Evolutionary conservation across 2,888 invertebrate species (phyloP).

Genomic region (Mesochorus sp.): DNA sequence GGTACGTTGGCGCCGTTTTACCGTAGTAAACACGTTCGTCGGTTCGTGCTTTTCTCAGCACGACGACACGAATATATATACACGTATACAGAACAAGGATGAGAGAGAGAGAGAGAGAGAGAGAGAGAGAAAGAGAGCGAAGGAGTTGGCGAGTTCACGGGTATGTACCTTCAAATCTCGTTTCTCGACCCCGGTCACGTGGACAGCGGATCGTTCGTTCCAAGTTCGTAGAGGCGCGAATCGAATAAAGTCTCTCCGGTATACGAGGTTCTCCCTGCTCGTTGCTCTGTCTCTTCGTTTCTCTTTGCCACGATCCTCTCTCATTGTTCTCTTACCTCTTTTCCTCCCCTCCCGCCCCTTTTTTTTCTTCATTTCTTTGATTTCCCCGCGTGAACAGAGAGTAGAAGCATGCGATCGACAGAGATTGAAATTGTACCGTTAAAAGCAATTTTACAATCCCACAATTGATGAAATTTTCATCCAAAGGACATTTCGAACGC

Average conservation of each 20-base stretch:
- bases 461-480: slow-evolving; percentile 3
- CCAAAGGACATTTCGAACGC: background rate
- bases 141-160: slow-evolving; percentile 26
- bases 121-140: slow-evolving; percentile 20
- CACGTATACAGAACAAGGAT: too few species aligned
- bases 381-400: slow-evolving; percentile 5
- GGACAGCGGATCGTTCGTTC: slow-evolving; percentile 62
- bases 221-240: slow-evolving; percentile 64
- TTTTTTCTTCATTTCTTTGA: slow-evolving; percentile 25
- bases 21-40: slow-evolving; percentile 46
- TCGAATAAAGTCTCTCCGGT: slow-evolving; percentile 63
- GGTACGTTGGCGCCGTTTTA: slow-evolving; percentile 54
- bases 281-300: background rate
- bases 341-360: slow-evolving; percentile 5
- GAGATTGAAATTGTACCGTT: slow-evolving; percentile 24
- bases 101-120: slow-evolving; percentile 5
- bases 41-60: slow-evolving; percentile 46
- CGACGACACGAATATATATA: too few species aligned
- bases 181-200: slow-evolving; percentile 64
- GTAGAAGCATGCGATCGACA: slow-evolving; percentile 21
- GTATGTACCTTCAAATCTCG: slow-evolving; percentile 47
- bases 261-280: background rate
- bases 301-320: background rate
- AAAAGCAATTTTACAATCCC: background rate
- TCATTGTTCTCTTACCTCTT: slow-evolving; percentile 33